phyloP scores from a whole-genome alignment of 2,113 vertebrate genomes.

The Sorex araneus region DNA sequence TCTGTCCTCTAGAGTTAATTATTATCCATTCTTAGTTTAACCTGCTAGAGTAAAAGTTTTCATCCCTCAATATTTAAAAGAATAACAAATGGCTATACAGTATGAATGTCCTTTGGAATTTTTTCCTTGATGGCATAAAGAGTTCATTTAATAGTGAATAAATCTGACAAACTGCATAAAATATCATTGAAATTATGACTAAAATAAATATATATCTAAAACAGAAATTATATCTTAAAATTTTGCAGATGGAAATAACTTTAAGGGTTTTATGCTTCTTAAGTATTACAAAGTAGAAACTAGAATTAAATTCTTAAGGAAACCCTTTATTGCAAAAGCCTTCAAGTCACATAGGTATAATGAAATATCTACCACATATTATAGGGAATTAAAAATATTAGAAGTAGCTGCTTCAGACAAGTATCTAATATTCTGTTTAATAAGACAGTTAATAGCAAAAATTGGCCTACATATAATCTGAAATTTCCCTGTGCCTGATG shows the following conservation, averaged over 20 bases:
- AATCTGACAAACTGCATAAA: not conserved
- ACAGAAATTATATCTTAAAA: not conserved
- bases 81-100: not conserved
- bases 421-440: constrained; percentile 20
- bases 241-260: not conserved
- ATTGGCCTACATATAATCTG: not conserved
- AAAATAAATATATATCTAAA: constrained; percentile 9
- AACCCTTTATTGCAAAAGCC: not conserved
- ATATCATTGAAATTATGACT: not conserved
- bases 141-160: constrained; percentile 29
- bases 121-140: not conserved
- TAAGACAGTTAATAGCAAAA: constrained; percentile 32
- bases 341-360: not conserved
- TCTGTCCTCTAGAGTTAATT: not conserved
- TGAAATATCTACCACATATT: not conserved
- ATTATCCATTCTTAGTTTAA: constrained; percentile 15
- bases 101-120: not conserved
- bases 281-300: constrained; percentile 15
- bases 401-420: not conserved
- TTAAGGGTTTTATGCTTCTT: not conserved
- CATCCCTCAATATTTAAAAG: constrained; percentile 46
- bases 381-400: constrained; percentile 1
- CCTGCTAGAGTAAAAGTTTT: constrained; percentile 10
- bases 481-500: constrained; percentile 1
- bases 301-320: not conserved